These are phyloP conservation scores for Coranthus polyacanthus DNA, from an alignment of 2,797 vertebrate species.

Conservation along the genomic window DNA sequence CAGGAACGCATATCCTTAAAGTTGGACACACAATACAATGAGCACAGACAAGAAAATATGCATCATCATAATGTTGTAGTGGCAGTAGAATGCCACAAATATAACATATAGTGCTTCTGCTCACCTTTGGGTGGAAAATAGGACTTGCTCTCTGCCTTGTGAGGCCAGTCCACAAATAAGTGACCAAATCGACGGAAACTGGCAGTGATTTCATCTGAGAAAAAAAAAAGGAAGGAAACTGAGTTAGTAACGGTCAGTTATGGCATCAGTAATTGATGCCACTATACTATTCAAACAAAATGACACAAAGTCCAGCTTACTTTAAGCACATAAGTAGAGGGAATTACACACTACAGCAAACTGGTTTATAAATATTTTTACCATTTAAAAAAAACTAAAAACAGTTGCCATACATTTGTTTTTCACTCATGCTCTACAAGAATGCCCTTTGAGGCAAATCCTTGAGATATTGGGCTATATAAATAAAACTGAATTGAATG, in stretches of 20 bases:
- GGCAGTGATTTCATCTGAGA: conserved; percentile 97
- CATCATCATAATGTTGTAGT: background rate
- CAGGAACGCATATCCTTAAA: conserved; percentile 96
- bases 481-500: no score
- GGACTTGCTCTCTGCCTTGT: conserved; percentile 99
- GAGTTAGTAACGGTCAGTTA: conserved; percentile 1
- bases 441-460: no score
- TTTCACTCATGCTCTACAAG: no score
- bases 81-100: background rate
- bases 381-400: no score
- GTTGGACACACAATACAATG: conserved; percentile 21
- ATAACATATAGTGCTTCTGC: conserved; percentile 1
- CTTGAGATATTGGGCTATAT: no score
- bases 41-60: background rate
- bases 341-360: no score
- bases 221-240: conserved; percentile 16
- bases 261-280: background rate
- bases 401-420: no score
- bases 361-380: no score
- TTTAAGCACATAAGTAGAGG: no score
- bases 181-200: conserved; percentile 99
- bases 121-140: conserved; percentile 99
- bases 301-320: no score
- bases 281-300: background rate
- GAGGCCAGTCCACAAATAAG: conserved; percentile 99